These are phyloP conservation scores for Bradypus variegatus DNA, from an alignment of 2,797 vertebrate species.

Conservation along the genomic window DNA sequence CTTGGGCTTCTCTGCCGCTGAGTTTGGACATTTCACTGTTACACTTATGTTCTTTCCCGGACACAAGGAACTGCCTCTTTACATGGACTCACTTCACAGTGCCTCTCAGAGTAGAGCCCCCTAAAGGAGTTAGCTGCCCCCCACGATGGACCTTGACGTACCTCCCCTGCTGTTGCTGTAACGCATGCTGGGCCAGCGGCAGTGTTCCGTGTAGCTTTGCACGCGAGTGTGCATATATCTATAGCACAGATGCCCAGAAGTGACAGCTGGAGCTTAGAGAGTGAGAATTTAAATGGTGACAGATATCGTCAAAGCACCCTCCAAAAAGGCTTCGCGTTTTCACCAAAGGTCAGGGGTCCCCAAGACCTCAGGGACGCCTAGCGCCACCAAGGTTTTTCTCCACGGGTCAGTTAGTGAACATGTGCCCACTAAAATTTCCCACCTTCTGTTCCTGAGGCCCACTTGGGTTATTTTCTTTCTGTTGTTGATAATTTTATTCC, in stretches of 20 bases:
- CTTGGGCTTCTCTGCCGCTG: fast-evolving
- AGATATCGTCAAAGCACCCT: fast-evolving
- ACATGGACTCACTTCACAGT: fast-evolving
- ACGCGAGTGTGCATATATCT: too few species aligned
- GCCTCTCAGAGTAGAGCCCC: background rate
- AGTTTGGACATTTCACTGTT: fast-evolving
- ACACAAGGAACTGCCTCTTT: background rate
- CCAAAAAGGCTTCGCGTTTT: fast-evolving
- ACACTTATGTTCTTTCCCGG: fast-evolving
- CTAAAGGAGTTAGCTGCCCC: background rate
- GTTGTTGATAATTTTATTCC: background rate
- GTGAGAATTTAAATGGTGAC: fast-evolving
- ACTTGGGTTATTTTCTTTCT: background rate
- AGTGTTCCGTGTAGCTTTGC: fast-evolving
- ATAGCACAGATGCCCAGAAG: background rate
- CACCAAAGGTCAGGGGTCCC: fast-evolving
- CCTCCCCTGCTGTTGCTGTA: fast-evolving
- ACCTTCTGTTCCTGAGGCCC: too few species aligned
- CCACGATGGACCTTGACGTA: fast-evolving
- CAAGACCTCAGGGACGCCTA: fast-evolving
- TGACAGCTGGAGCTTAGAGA: fast-evolving
- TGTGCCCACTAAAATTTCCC: background rate
- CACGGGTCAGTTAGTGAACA: too few species aligned
- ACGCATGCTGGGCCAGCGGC: fast-evolving
- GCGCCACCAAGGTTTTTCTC: background rate